Evolutionary conservation across 1,140 invertebrate species (phyloP), one percentile per base, ranked within the genome.

Genomic region (Diuraphis noxia): DNA sequence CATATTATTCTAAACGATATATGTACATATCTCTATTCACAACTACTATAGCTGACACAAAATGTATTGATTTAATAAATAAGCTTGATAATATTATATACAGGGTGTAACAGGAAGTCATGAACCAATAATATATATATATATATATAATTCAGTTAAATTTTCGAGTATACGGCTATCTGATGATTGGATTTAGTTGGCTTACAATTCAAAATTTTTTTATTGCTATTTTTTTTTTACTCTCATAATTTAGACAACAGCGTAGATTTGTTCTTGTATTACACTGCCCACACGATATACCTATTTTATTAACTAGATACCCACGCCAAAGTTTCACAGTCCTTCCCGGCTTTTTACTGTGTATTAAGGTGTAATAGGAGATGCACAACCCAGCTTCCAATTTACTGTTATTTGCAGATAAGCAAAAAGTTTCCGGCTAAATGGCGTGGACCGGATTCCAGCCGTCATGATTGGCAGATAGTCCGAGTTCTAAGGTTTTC

Each of bases 331-430:
- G 79, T 81, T 40, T 9, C 72, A 23, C 72, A 36, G 34, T 23
- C 21, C 34, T 79, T 23, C 6, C 19, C 34, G n/a, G 34, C 72
- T 72, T 72, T 72, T 72, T 72, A 17, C 30, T n/a, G 30, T n/a
- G 56, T n/a, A 72, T 72, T 79, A 38, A 79, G 79, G 36, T 81
- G 79, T 38, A 40, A 81, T 38, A 38, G 8, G 23, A 84, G 25
- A 84, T 43, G n/a, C 41, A n/a, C n/a, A 17, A 43, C 40, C 41
- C 40, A 19, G 41, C 13, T 49, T 86, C 43, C n/a, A 52, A 25
- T 86, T 86, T 21, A 52, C 43, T 86, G n/a, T 52, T 49, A 52
- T 86, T 86, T 38, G 30, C 84, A 86, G 84, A 86, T 86, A 49
- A 85, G 84, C 43, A 25, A 86, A 84, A 86, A 86, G 19, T 49